Percentiles rank a stretch among this genome's conserved stretches.
These are phyloP conservation scores for Aquatica leii DNA, from an alignment of 2,888 invertebrate species.

Conservation along the genomic window DNA sequence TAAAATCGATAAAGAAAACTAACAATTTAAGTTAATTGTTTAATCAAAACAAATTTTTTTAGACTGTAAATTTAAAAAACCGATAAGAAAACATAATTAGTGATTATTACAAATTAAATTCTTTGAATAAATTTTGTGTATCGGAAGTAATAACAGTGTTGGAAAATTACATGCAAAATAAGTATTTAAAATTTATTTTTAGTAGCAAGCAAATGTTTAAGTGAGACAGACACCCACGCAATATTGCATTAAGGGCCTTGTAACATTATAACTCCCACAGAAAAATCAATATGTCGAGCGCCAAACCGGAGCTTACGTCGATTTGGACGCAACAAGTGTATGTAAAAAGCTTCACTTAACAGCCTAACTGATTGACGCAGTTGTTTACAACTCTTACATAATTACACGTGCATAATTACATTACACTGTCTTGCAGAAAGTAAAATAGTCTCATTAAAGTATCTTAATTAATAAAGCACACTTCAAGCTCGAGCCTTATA, in stretches of 20 bases:
- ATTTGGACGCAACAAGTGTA: constrained; percentile 40
- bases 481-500: constrained; percentile 14
- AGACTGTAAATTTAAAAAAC: no score
- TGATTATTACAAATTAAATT: no score
- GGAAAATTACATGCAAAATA: background rate
- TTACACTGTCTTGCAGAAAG: constrained; percentile 26
- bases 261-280: constrained; percentile 39
- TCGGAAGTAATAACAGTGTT: no score
- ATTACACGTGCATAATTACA: constrained; percentile 36
- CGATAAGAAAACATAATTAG: no score
- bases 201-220: constrained; percentile 30
- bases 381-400: constrained; percentile 32
- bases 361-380: constrained; percentile 36
- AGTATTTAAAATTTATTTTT: constrained; percentile 34
- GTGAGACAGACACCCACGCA: constrained; percentile 33
- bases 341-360: constrained; percentile 38
- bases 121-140: no score
- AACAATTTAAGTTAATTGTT: no score
- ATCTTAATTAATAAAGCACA: constrained; percentile 23
- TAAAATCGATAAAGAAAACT: no score
- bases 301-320: constrained; percentile 41
- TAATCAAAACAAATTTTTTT: no score
- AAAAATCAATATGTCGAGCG: constrained; percentile 42
- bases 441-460: constrained; percentile 23
- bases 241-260: constrained; percentile 35